Percentiles rank a stretch among this genome's conserved stretches.
These are phyloP conservation scores for Garra rufa DNA, from an alignment of 2,113 vertebrate species.

Conservation along the genomic window DNA sequence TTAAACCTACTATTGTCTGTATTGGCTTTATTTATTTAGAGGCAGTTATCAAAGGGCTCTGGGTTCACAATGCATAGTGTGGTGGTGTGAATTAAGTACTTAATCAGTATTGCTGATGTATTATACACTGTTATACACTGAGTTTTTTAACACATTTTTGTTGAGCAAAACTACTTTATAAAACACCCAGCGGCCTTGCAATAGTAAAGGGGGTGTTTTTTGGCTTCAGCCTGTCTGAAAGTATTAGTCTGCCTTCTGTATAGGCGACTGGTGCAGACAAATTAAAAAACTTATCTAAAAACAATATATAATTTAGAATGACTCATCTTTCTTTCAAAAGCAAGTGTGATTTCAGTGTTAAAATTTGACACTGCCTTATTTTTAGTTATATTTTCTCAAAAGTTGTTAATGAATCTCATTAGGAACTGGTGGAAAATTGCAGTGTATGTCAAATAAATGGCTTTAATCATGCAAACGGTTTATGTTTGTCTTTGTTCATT, in stretches of 20 bases:
- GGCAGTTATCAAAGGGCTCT: neutral
- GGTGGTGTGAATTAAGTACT: conserved; percentile 15
- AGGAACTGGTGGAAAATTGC: conserved; percentile 53
- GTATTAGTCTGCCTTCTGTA: neutral
- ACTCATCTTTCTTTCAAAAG: neutral
- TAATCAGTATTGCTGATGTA: neutral
- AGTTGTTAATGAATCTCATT: neutral
- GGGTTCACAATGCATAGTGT: neutral
- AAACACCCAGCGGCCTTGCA: conserved; percentile 17
- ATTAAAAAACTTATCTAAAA: neutral
- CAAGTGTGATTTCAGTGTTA: conserved; percentile 63
- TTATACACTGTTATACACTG: neutral
- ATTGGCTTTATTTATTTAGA: neutral
- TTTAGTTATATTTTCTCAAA: neutral
- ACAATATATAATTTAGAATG: neutral
- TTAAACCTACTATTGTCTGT: neutral
- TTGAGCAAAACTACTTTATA: neutral
- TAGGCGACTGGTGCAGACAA: neutral
- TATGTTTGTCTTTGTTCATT: conserved; percentile 8
- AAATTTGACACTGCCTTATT: conserved; percentile 47
- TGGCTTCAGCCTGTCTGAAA: neutral
- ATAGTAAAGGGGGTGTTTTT: neutral
- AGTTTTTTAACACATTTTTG: neutral
- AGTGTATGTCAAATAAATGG: conserved; percentile 66
- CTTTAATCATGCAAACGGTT: conserved; percentile 6